Percentiles rank a stretch among this genome's conserved stretches.
These are phyloP conservation scores for Orius insidiosus DNA, from an alignment of 1,140 invertebrate genomes.

Conservation along the genomic window DNA sequence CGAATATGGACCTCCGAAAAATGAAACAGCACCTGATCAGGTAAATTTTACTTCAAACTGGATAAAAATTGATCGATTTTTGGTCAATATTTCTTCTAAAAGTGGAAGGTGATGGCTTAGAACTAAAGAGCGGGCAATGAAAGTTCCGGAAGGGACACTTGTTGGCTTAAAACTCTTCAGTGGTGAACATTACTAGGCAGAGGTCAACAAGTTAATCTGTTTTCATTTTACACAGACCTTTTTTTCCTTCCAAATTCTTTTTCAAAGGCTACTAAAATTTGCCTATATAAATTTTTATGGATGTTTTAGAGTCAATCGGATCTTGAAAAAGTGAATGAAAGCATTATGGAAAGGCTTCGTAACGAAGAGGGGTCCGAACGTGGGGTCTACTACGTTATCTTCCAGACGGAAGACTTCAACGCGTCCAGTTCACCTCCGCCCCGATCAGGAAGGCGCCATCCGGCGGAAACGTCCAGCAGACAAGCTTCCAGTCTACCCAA, in stretches of 20 bases:
- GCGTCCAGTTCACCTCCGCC: constrained; percentile 15
- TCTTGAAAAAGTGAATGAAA: constrained; percentile 7
- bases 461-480: neutral
- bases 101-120: neutral
- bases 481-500: neutral
- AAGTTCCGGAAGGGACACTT: too few species aligned
- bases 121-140: neutral
- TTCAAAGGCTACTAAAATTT: too few species aligned
- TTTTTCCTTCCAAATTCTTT: too few species aligned
- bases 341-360: constrained; percentile 10
- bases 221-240: too few species aligned
- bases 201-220: too few species aligned
- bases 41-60: neutral
- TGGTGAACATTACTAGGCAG: too few species aligned
- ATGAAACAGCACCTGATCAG: neutral
- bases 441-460: neutral
- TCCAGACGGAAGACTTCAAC: constrained; percentile 18
- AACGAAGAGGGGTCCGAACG: constrained; percentile 10
- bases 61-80: neutral
- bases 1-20: constrained; percentile 1
- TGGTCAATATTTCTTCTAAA: neutral
- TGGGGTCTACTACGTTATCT: constrained; percentile 19
- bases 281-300: too few species aligned
- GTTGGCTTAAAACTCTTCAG: too few species aligned
- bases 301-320: neutral